Base-by-base conservation (phyloP, 30 jellyfish, hydroid and myxozoan genomes). In the Aurelia sp. region DNA sequence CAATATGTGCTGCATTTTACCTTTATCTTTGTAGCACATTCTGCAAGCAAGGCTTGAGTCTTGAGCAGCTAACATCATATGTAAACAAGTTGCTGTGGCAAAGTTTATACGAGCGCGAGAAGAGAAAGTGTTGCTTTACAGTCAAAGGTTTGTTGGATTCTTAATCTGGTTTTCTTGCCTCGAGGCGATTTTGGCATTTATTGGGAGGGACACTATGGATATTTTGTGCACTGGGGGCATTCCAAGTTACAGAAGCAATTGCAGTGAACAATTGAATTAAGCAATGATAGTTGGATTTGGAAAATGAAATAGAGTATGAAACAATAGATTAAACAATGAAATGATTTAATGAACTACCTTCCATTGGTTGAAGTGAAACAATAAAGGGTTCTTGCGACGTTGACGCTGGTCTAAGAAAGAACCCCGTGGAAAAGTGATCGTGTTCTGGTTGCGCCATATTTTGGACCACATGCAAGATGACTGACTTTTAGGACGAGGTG, bases 381-480 rank as follows among this genome's bases (percentile, higher is more conserved):
- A 74, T 57, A 74, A 48, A 17, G 85, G 85, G 13, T 74, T 74
- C 40, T 57, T 74, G 6, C 23, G 20, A 6, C 73, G 13, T 21
- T 22, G 13, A 7, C 62, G 64, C 6, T 22, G n/a, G 16, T 18
- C 35, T 40, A 57, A 52, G 10, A 44, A 44, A 0, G 55, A 44
- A 57, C 85, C 85, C 18, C 58, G 85, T 16, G 31, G 19, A 62
- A 74, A 74, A 8, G n/a, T 22, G 9, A 74, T 53, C 40, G 69
- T 60, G 53, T 74, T 55, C 22, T 23, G 11, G 61, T 74, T 74
- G 74, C 7, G n/a, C 85, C 85, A 74, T 6, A 47, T 40, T 19
- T 10, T 55, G 9, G 85, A 19, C 85, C 85, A 74, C 30, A 74
- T 7, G 60, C 85, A 74, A 33, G 74, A 22, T 31, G 33, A 20